phyloP scores from a whole-genome alignment of 2,797 vertebrate genomes.

The Ataeniobius toweri region DNA sequence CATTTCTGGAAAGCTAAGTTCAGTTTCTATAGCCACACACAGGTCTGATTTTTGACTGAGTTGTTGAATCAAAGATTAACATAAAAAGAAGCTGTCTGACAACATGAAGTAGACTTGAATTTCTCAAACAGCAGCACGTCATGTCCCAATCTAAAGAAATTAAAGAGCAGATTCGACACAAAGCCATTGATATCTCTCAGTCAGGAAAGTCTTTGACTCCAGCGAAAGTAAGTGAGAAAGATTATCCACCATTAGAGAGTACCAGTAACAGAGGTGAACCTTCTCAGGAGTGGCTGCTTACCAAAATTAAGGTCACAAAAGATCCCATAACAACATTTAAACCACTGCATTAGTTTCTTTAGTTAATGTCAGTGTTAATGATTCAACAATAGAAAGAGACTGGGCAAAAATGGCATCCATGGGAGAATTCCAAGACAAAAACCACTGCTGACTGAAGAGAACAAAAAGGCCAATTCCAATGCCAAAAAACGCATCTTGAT shows the following conservation, averaged over 20 bases:
- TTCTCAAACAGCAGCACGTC: not conserved
- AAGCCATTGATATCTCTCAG: not conserved
- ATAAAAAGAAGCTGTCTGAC: not conserved
- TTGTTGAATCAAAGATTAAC: not conserved
- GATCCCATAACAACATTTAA: not conserved
- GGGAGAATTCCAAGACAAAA: too few relatives aligned
- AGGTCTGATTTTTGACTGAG: not conserved
- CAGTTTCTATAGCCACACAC: not conserved
- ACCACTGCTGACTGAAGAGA: too few relatives aligned
- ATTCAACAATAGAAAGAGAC: not conserved
- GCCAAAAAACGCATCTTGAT: too few relatives aligned
- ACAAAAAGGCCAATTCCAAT: too few relatives aligned
- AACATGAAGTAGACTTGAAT: not conserved
- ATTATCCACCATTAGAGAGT: not conserved
- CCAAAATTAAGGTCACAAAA: not conserved
- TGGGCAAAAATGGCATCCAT: too few relatives aligned
- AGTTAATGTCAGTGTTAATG: not conserved
- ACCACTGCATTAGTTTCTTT: not conserved
- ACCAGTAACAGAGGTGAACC: not conserved
- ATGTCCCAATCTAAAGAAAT: not conserved
- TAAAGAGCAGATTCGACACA: not conserved
- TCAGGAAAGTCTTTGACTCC: not conserved
- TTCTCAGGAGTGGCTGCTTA: not conserved
- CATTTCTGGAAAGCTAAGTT: not conserved
- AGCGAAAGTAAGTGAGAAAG: not conserved